Percentiles rank a stretch among this genome's conserved stretches.
phyloP scores from a whole-genome alignment of 2,888 invertebrate genomes.

The Himalopsyche tibetana region DNA sequence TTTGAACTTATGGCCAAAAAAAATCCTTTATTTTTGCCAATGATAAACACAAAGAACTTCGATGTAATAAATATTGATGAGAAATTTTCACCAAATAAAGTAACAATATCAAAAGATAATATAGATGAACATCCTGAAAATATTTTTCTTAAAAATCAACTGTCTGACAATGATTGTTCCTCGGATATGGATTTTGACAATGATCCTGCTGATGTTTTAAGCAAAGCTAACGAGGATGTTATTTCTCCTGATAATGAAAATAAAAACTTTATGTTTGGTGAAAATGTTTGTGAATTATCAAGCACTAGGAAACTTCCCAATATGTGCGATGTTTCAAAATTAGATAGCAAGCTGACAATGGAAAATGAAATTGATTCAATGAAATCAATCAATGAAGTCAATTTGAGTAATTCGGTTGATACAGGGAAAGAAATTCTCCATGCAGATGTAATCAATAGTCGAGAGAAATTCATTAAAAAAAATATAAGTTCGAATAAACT shows the following conservation, averaged over 20 bases:
- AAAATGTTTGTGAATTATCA: neutral
- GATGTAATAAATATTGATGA: neutral
- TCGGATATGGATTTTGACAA: neutral
- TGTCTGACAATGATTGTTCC: neutral
- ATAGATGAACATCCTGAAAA: neutral
- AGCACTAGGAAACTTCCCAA: neutral
- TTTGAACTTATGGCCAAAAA: neutral
- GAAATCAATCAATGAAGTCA: neutral
- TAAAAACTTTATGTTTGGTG: neutral
- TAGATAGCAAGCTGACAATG: neutral
- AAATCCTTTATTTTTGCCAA: neutral
- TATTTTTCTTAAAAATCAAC: neutral
- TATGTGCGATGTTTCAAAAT: neutral
- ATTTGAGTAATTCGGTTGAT: neutral
- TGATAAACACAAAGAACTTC: neutral
- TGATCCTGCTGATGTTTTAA: neutral
- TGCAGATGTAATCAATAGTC: neutral
- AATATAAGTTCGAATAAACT: no score
- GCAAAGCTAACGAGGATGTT: neutral
- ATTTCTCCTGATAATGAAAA: neutral
- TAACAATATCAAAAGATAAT: neutral
- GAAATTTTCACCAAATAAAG: neutral
- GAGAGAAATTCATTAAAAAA: neutral
- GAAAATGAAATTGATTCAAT: neutral
- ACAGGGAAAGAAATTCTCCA: neutral